These are phyloP conservation scores for Parauchenoglanis punctatus DNA, from an alignment of 2,797 vertebrate genomes.

Conservation along the genomic window DNA sequence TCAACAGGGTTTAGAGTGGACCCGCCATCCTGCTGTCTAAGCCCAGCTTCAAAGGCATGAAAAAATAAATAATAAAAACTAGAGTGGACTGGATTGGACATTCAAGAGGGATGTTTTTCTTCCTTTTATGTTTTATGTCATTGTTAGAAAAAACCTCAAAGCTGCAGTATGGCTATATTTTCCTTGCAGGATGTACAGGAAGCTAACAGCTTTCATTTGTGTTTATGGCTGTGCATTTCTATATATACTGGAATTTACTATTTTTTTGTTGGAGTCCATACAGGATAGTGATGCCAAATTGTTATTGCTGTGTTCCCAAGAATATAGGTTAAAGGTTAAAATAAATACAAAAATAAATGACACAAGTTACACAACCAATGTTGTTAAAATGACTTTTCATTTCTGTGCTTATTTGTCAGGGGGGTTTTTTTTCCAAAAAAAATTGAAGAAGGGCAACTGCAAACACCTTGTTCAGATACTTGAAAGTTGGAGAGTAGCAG, in stretches of 20 bases:
- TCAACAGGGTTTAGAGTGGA: slow-evolving; percentile 44
- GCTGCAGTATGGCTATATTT: slow-evolving; percentile 4
- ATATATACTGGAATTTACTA: not conserved
- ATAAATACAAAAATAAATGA: not conserved
- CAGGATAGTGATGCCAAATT: not conserved
- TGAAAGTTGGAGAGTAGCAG: not conserved
- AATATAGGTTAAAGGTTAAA: slow-evolving; percentile 10
- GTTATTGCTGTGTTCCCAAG: not conserved
- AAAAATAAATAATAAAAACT: slow-evolving; percentile 17
- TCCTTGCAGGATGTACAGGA: slow-evolving; percentile 17
- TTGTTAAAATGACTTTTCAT: not conserved
- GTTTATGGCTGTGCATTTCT: not conserved
- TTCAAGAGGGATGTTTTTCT: slow-evolving; percentile 24
- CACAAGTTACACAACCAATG: not conserved
- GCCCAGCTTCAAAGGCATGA: slow-evolving; percentile 26
- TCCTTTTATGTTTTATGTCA: slow-evolving; percentile 13
- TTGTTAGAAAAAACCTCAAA: slow-evolving; percentile 18
- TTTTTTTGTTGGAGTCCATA: not conserved
- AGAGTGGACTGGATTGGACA: slow-evolving; percentile 30
- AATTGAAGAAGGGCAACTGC: not conserved
- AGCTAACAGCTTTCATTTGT: not conserved
- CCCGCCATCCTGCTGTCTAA: slow-evolving; percentile 34
- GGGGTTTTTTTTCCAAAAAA: not conserved
- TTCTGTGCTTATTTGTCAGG: not conserved
- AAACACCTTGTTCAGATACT: not conserved